phyloP scores from a whole-genome alignment of 2,113 vertebrate genomes.

The Colinus virginianus region DNA sequence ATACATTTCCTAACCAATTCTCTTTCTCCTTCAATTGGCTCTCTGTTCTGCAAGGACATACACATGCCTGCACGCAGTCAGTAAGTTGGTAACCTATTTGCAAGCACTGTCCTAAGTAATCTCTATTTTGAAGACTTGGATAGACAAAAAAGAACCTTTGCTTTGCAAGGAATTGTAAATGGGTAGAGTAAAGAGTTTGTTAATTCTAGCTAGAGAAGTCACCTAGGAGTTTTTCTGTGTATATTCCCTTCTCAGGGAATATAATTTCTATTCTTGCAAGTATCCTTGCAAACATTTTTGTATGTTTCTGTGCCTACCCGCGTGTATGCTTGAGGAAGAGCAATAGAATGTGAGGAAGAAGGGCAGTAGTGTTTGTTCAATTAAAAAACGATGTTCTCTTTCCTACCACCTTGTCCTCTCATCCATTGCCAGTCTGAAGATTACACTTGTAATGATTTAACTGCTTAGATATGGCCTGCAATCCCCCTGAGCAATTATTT shows the following conservation, averaged over 20 bases:
- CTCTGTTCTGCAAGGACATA: neutral
- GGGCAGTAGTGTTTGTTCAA: neutral
- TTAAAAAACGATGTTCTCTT: neutral
- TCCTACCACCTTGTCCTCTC: slow-evolving; percentile 16
- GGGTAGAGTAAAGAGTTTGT: neutral
- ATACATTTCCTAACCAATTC: neutral
- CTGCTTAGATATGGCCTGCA: slow-evolving; percentile 35
- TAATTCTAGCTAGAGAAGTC: neutral
- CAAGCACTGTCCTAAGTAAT: neutral
- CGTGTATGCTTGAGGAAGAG: neutral
- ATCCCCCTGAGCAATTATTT: slow-evolving; percentile 65
- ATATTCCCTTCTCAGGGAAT: neutral
- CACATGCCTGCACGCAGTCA: neutral
- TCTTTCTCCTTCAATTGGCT: neutral
- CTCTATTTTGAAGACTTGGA: neutral
- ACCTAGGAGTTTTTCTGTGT: neutral
- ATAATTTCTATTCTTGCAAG: neutral
- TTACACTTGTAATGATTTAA: slow-evolving; percentile 49
- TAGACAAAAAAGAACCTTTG: neutral
- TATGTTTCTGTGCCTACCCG: neutral
- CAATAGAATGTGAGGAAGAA: neutral
- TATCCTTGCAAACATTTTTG: neutral
- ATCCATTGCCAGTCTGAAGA: neutral
- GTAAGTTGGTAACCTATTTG: neutral
- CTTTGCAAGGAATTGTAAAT: neutral